Base-by-base conservation (phyloP, 2,113 vertebrate species). In the Gadus macrocephalus region DNA sequence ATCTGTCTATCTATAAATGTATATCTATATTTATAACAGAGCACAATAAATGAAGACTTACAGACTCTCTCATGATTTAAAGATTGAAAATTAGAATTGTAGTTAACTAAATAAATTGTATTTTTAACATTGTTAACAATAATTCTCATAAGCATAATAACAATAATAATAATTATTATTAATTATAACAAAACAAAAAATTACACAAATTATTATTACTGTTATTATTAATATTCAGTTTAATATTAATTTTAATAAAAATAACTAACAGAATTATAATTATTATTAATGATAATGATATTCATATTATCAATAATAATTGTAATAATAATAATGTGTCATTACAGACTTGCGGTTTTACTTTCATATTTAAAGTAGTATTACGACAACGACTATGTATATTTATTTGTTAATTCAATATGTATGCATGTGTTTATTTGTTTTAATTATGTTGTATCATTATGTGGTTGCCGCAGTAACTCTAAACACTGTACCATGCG, bases 401-500 rank as follows among this genome's bases (percentile, higher is more conserved):
- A 49, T 49, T 12, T 49, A 49, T 49, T 49, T 12, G 8, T 49
- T 14, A 11, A 12, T 58, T 58, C n/a, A 17, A 3, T 16, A n/a
- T 17, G 14, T 58, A 17, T 58, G 9, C 2, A 19, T 58, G 55
- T 58, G 14, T 58, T 17, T 58, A 58, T 58, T 58, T 58, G n/a
- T 58, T 15, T 35, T 35, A 35, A 4, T 35, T 35, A 35, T 35
- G 4, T 35, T 35, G 31, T 4, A 35, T 35, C 6, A 35, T 35
- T 2, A 58, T 58, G 42, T 49, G 42, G 42, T 49, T 49, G 7
- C 9, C 6, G 15, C 15, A 3, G n/a, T 58, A 58, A 58, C 15
- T 58, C 5, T 55, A 55, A 58, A 58, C 16, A 17, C n/a, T 58
- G 55, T 5, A 58, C 3, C 55, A n/a, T 70, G 64, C 77, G 62